Evolutionary conservation across 2,113 vertebrate species (phyloP).

Genomic region (Urocolius indicus): DNA sequence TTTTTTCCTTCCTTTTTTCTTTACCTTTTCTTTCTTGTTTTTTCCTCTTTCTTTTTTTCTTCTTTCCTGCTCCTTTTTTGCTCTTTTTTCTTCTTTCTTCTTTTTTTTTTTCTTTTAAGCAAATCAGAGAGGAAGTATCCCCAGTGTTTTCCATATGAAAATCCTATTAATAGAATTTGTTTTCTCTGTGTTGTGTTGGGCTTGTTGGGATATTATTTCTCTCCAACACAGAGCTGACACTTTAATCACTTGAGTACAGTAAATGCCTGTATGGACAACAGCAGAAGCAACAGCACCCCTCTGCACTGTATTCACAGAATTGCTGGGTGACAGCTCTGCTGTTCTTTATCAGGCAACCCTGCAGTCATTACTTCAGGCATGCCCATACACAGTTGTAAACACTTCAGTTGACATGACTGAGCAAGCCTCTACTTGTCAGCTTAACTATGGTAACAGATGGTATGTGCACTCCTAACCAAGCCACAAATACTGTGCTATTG

Average conservation of each 20-base stretch:
- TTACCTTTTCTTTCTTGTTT: neutral
- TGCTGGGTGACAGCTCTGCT: neutral
- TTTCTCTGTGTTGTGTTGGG: neutral
- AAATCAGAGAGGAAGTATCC: neutral
- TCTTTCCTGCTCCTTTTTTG: too few species aligned
- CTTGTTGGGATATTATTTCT: neutral
- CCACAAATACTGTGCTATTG: neutral
- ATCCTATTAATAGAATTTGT: neutral
- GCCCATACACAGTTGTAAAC: neutral
- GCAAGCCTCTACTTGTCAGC: neutral
- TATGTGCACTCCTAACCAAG: neutral
- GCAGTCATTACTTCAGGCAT: neutral
- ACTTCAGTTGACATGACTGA: neutral
- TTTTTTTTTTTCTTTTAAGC: neutral
- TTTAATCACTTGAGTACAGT: neutral
- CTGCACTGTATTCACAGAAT: neutral
- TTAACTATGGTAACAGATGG: neutral
- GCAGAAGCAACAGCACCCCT: neutral
- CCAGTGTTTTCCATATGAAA: neutral
- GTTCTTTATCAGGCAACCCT: neutral
- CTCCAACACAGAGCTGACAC: neutral
- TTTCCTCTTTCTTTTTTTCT: neutral
- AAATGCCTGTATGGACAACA: neutral
- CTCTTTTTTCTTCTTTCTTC: too few species aligned
- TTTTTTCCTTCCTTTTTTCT: neutral